phyloP scores from a whole-genome alignment of 2,113 vertebrate genomes.

The Zapornia atra region DNA sequence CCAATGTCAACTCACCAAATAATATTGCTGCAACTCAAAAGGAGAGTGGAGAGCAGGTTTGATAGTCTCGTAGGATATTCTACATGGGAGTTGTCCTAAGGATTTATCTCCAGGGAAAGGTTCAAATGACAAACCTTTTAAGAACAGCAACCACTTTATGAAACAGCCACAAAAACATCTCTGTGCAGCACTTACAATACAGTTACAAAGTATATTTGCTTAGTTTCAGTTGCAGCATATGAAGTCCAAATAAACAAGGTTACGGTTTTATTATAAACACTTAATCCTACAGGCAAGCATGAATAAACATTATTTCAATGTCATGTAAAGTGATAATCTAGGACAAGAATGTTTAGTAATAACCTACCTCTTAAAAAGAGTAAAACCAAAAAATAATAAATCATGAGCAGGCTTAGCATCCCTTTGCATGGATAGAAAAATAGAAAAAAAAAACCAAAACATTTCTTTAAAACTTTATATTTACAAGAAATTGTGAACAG shows the following conservation, averaged over 20 bases:
- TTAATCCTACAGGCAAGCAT: neutral
- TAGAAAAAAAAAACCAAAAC: neutral
- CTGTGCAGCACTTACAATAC: neutral
- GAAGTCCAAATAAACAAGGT: neutral
- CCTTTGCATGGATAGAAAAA: neutral
- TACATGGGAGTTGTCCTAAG: neutral
- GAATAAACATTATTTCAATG: neutral
- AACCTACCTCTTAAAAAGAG: neutral
- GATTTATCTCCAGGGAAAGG: neutral
- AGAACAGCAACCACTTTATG: neutral
- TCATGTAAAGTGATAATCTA: neutral
- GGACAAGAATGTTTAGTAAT: neutral
- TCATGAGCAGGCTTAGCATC: neutral
- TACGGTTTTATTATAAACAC: neutral
- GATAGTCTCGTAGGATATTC: neutral
- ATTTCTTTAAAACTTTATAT: neutral
- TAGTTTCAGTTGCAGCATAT: neutral
- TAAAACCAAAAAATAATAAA: neutral
- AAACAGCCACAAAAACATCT: neutral
- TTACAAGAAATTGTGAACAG: neutral
- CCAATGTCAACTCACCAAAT: neutral
- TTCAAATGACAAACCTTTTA: neutral
- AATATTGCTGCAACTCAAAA: neutral
- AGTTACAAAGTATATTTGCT: neutral
- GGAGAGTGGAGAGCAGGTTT: neutral